phyloP scores from a whole-genome alignment of 2,797 vertebrate genomes.

The Thaleichthys pacificus region DNA sequence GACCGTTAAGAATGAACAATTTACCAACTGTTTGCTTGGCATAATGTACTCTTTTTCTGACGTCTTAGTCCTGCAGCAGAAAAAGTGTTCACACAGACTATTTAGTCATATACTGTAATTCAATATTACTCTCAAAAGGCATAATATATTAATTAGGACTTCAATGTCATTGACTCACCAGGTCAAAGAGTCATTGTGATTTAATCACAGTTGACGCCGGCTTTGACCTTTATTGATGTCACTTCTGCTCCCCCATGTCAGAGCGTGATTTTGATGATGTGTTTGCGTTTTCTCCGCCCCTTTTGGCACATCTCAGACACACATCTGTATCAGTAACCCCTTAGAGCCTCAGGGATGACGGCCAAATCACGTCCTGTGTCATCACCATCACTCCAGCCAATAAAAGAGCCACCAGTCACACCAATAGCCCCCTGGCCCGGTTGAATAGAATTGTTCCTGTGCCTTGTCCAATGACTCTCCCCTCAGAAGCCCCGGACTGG shows the following conservation, averaged over 20 bases:
- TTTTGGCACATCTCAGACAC: background rate
- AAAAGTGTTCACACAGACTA: slow-evolving; percentile 17
- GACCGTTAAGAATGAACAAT: slow-evolving; percentile 65
- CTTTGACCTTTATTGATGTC: slow-evolving; percentile 50
- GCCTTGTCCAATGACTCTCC: slow-evolving; percentile 47
- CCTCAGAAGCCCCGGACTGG: slow-evolving; percentile 51
- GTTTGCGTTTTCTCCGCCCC: too few species aligned
- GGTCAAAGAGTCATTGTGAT: slow-evolving; percentile 38
- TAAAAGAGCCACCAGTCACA: slow-evolving; percentile 38
- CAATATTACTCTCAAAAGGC: background rate
- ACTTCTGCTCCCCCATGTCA: slow-evolving; percentile 22
- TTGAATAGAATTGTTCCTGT: slow-evolving; percentile 55
- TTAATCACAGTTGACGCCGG: slow-evolving; percentile 52
- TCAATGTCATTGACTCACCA: slow-evolving; percentile 30
- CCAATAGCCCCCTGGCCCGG: slow-evolving; percentile 37
- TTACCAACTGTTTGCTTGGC: slow-evolving; percentile 54
- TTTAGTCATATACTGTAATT: slow-evolving; percentile 29
- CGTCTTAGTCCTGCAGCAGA: slow-evolving; percentile 32
- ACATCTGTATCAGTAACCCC: background rate
- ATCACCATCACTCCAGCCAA: slow-evolving; percentile 40
- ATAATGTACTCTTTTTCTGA: slow-evolving; percentile 40
- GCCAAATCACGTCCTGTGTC: slow-evolving; percentile 27
- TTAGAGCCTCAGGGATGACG: background rate
- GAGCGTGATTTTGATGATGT: slow-evolving; percentile 8
- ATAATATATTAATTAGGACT: slow-evolving; percentile 28